A percentile compares a stretch with the other conserved stretches of the same genome.
Conservation (phyloP, 2,113 vertebrate species). For the Barnardius zonarius region DNA sequence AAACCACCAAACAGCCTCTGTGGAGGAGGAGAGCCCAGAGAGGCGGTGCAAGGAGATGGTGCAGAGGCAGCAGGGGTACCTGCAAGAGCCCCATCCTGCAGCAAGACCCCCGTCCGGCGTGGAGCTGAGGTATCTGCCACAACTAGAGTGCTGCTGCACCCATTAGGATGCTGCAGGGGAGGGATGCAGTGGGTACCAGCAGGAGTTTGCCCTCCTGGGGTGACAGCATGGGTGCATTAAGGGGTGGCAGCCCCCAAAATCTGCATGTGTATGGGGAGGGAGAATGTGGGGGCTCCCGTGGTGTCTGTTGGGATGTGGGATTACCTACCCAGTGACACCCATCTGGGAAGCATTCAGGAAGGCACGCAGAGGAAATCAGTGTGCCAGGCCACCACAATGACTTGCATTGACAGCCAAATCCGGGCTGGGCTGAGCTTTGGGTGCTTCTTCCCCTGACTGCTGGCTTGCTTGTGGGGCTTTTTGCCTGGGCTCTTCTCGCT, state of each 20-base stretch:
- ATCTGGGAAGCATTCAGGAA: background rate
- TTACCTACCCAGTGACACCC: background rate
- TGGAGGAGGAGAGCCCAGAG: background rate
- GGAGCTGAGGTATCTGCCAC: constrained; percentile 19
- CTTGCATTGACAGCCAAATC: background rate
- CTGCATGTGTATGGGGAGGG: accelerated
- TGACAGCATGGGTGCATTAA: background rate
- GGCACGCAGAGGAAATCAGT: background rate
- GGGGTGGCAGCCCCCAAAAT: background rate
- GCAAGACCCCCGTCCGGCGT: background rate
- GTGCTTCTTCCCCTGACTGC: background rate
- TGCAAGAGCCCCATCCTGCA: background rate
- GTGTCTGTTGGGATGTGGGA: background rate
- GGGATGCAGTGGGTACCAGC: background rate
- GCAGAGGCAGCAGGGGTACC: background rate
- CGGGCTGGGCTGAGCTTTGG: background rate
- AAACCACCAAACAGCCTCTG: background rate
- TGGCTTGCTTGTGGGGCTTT: background rate
- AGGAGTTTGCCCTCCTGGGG: background rate
- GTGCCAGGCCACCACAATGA: background rate
- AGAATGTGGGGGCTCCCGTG: accelerated
- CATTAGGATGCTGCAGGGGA: background rate
- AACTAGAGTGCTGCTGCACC: background rate
- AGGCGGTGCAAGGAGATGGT: background rate
- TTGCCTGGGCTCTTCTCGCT: background rate